Evolutionary conservation across 1,140 invertebrate genomes (phyloP).

Genomic region (Sycophila sp.): DNA sequence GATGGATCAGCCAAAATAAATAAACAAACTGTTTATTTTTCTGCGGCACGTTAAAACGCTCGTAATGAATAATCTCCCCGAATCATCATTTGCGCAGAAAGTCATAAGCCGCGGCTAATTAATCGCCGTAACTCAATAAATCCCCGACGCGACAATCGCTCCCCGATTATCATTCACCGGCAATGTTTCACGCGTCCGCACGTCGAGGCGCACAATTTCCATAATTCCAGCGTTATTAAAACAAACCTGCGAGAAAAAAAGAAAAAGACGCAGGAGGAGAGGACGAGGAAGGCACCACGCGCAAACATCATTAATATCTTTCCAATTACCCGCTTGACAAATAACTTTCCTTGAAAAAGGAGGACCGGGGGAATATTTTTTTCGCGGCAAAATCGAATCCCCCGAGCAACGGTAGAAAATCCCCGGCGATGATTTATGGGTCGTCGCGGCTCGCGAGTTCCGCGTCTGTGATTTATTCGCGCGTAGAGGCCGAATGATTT

Average conservation of each 20-base stretch:
- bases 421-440: constrained; percentile 5
- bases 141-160: background rate
- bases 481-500: background rate
- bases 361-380: too few relatives aligned
- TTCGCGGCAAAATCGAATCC: background rate
- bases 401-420: background rate
- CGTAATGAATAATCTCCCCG: too few relatives aligned
- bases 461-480: background rate
- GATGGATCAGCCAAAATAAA: background rate
- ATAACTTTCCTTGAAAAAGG: constrained; percentile 2
- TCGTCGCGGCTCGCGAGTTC: background rate
- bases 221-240: constrained; percentile 21
- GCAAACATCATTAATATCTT: constrained; percentile 28
- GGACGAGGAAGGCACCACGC: background rate
- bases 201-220: constrained; percentile 27
- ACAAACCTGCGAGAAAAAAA: background rate
- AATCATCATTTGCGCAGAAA: too few relatives aligned
- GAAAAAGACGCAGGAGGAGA: background rate
- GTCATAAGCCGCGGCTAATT: background rate
- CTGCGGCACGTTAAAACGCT: background rate
- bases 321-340: constrained; percentile 25
- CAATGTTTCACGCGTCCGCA: constrained; percentile 29
- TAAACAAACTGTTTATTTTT: background rate
- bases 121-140: background rate
- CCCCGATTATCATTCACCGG: constrained; percentile 33